Percentiles rank a stretch among this genome's conserved stretches.
Evolutionary conservation across 2,797 vertebrate species (phyloP).

Genomic region (Yasuhikotakia modesta): DNA sequence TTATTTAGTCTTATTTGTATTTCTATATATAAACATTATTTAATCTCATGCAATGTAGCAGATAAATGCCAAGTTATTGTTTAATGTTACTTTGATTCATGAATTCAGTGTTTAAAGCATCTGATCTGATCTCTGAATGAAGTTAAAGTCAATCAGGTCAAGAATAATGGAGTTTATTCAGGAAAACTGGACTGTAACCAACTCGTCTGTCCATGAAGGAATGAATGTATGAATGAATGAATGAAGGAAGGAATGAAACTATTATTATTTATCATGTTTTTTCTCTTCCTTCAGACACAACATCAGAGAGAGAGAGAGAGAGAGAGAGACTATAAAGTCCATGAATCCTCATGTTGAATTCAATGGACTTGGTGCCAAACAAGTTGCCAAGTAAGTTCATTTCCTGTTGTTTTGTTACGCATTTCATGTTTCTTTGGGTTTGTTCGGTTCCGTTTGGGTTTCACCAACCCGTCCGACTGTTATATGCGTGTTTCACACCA

Average conservation of each 20-base stretch:
- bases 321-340: neutral
- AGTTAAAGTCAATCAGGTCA: neutral
- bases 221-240: constrained; percentile 31
- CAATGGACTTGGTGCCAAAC: too few species aligned
- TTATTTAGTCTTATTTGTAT: neutral
- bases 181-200: constrained; percentile 28
- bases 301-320: neutral
- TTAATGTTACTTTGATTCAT: neutral
- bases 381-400: too few species aligned
- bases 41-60: neutral
- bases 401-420: too few species aligned
- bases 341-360: too few species aligned
- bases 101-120: too few species aligned
- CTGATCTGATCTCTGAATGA: too few species aligned
- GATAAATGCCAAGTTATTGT: neutral
- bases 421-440: too few species aligned
- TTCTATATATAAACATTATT: neutral
- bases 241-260: constrained; percentile 33
- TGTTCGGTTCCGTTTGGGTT: too few species aligned
- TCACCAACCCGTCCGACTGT: too few species aligned
- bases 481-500: too few species aligned
- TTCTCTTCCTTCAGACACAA: constrained; percentile 44
- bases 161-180: constrained; percentile 17
- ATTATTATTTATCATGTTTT: constrained; percentile 27
- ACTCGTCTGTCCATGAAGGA: constrained; percentile 39